A percentile compares a stretch with the other conserved stretches of the same genome.
Conservation (phyloP, 2,888 invertebrate species). For the Eudemis profundana region DNA sequence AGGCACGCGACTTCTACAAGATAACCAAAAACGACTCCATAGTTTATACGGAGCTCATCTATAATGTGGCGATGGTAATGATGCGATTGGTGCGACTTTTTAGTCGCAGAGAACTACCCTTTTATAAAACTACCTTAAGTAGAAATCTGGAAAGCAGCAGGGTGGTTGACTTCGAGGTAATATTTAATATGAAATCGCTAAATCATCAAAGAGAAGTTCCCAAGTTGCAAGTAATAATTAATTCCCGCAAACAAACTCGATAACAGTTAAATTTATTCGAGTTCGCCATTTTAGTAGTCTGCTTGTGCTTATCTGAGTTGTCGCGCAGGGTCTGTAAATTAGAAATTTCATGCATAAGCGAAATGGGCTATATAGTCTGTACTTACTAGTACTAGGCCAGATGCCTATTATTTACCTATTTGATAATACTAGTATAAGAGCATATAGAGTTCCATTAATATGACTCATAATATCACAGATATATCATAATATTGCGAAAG, state of each 20-base stretch:
- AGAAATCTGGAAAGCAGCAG: background rate
- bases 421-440: no score
- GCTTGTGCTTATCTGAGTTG: slow-evolving; percentile 34
- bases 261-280: slow-evolving; percentile 69
- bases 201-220: slow-evolving; percentile 43
- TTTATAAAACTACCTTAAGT: background rate
- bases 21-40: no score
- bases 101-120: no score
- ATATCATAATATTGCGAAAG: no score
- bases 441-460: no score
- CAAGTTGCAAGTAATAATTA: slow-evolving; percentile 68
- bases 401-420: background rate
- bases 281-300: slow-evolving; percentile 64
- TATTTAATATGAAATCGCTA: slow-evolving; percentile 31
- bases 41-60: no score
- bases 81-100: no score
- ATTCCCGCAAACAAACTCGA: slow-evolving; percentile 67
- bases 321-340: slow-evolving; percentile 26
- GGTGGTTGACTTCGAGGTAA: slow-evolving; percentile 5
- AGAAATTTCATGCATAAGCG: slow-evolving; percentile 18
- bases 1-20: no score
- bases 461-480: no score
- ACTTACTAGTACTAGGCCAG: no score
- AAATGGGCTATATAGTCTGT: background rate
- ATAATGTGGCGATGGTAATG: no score